Evolutionary conservation across 1,140 invertebrate species (phyloP), one percentile per base, ranked within the genome.

Genomic region (Brachionus plicatilis): DNA sequence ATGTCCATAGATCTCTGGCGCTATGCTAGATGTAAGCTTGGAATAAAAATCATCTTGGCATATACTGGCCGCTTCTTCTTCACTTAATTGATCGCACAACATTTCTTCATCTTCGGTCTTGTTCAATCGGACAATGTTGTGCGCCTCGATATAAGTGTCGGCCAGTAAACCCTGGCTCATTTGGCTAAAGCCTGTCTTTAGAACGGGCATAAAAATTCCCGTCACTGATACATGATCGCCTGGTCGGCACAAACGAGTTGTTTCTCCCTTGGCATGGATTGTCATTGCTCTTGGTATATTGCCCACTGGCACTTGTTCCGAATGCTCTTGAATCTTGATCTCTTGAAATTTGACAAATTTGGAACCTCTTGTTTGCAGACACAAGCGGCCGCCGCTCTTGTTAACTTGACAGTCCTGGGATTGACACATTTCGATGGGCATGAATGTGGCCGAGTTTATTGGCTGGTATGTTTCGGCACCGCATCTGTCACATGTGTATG

Each of bases 261-360:
- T 93, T 90, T 99, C 97, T 0, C 98, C 98, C 85, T 94, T 92
- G 87, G 95, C 97, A 88, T 94, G 94, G 27, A 99, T 92, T 0
- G 95, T 96, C 89, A 99, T 91, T 70, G 93, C 92, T 33, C 97
- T 92, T 5, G 98, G 98, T 87, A 99, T 98, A 88, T 98, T 95
- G 0, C 98, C 98, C 75, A 98, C 94, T 8, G 97, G 97, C 50
- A 99, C 98, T 93, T 99, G 95, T 87, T 97, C 96, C 88, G 95
- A 97, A 90, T 96, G 94, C 92, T 99, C 97, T 90, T 99, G 97
- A 85, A 99, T 93, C 90, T 95, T 96, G 0, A 99, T 87, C 91
- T 99, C 97, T 91, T 99, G 98, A 89, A 99, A 99, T 90, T 99
- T 99, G 45, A 97, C 91, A 90, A 99, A 99, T 88, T 99, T 97